phyloP scores from a whole-genome alignment of 2,113 vertebrate species.

The Ploceus nigricollis region DNA sequence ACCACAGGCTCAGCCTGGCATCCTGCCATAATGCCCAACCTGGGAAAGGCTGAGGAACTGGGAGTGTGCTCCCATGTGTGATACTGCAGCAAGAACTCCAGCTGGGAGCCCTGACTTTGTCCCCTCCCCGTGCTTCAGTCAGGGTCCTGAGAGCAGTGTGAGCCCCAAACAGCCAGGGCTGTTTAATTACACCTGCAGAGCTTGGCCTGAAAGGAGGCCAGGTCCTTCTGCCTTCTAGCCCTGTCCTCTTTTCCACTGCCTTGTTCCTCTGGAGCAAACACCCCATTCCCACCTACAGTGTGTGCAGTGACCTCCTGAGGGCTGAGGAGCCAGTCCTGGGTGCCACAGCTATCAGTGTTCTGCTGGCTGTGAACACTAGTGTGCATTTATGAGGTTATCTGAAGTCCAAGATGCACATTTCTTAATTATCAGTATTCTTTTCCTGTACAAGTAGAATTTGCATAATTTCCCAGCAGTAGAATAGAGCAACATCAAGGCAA shows the following conservation, averaged over 20 bases:
- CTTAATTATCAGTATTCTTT: slow-evolving; percentile 64
- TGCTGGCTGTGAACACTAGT: background rate
- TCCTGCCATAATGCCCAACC: fast-evolving
- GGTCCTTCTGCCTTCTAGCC: background rate
- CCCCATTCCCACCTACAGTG: background rate
- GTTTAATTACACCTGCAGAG: background rate
- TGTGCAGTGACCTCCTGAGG: background rate
- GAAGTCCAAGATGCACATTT: slow-evolving; percentile 23
- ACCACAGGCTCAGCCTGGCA: background rate
- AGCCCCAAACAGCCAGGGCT: background rate
- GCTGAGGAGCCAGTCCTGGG: background rate
- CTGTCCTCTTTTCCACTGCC: background rate
- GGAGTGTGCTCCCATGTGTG: background rate
- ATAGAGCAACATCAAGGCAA: slow-evolving; percentile 58
- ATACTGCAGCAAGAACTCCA: background rate
- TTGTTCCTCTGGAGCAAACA: background rate
- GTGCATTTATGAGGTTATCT: slow-evolving; percentile 23
- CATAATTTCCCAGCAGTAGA: slow-evolving; percentile 67
- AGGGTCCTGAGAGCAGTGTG: background rate
- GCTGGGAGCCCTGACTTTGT: background rate
- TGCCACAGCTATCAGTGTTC: background rate
- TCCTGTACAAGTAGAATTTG: slow-evolving; percentile 31
- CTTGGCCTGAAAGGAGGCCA: background rate
- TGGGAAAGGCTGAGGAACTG: background rate
- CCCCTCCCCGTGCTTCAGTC: fast-evolving